Evolutionary conservation across 1,140 invertebrate species (phyloP).

Genomic region (Eupristina koningsbergeri): DNA sequence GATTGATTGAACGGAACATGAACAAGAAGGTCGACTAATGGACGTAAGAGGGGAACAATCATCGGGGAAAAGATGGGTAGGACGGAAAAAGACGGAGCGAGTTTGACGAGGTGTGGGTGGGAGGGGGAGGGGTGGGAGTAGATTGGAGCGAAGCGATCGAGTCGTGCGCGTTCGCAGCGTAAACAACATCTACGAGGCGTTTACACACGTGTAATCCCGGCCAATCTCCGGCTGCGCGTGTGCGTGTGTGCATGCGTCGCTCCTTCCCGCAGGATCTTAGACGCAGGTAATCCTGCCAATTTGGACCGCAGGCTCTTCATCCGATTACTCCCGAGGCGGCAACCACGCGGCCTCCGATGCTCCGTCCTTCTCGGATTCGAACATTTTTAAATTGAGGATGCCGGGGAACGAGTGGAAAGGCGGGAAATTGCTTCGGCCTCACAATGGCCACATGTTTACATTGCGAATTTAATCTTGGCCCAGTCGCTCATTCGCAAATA

Average conservation of each 20-base stretch:
- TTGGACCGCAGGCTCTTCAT: slow-evolving; percentile 55
- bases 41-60: slow-evolving; percentile 22
- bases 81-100: not conserved
- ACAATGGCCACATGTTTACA: not conserved
- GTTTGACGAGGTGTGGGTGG: not conserved
- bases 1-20: not conserved
- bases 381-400: slow-evolving; percentile 35
- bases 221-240: slow-evolving; percentile 51
- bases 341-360: not conserved
- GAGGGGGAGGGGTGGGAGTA: slow-evolving; percentile 1
- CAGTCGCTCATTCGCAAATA: too few relatives aligned
- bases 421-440: not conserved
- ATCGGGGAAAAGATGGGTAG: slow-evolving; percentile 44
- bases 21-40: slow-evolving; percentile 20
- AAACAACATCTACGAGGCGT: slow-evolving; percentile 50
- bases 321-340: slow-evolving; percentile 52
- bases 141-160: slow-evolving; percentile 58
- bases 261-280: slow-evolving; percentile 31
- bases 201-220: slow-evolving; percentile 56
- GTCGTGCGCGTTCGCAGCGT: slow-evolving; percentile 35
- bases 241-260: not conserved
- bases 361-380: slow-evolving; percentile 42
- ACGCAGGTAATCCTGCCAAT: slow-evolving; percentile 58
- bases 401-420: not conserved
- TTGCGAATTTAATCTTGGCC: not conserved